Evolutionary conservation across 2,888 invertebrate genomes (phyloP), one percentile per base, ranked within the genome.

Genomic region (Molanna angustata): DNA sequence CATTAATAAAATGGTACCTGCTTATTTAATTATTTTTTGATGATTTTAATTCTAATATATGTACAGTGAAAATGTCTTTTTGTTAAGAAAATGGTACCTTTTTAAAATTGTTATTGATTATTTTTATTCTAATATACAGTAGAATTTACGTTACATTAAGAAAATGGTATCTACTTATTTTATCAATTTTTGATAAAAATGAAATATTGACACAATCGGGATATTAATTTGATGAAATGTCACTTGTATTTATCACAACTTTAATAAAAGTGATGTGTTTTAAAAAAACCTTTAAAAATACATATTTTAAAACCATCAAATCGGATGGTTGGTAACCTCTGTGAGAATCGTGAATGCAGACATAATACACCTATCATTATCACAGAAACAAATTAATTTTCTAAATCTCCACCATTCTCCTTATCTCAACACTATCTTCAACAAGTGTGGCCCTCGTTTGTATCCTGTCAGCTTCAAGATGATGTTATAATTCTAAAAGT

Each of bases 341-440:
- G 39, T 13, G 14, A 3, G 17, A 39, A 33, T 49, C 43, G 48
- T 49, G 48, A 44, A 37, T 19, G 43, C 16, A 32, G 14, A 17
- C 14, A 16, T 35, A n/a, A 47, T 48, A 49, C 54, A 57, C 57
- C 57, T 54, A 54, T 57, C 57, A 57, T 57, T 57, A 57, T 41
- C 37, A n/a, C 44, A 20, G 54, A 44, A 54, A 57, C 57, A 57
- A 57, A 57, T 57, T 57, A 54, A 57, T 57, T 57, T 57, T 51
- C 50, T 42, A 51, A 41, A 40, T 40, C 44, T 52, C 48, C 52
- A 47, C 21, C 46, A 47, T 42, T 37, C 47, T 43, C 46, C 35
- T 45, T 54, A 57, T 57, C 57, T 54, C 43, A 54, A 57, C 57
- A 57, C 57, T 52, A 57, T 57, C 57, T 49, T 32, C 39, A 41